Base-by-base conservation (phyloP, 2,797 vertebrate species). In the Lithobates pipiens region DNA sequence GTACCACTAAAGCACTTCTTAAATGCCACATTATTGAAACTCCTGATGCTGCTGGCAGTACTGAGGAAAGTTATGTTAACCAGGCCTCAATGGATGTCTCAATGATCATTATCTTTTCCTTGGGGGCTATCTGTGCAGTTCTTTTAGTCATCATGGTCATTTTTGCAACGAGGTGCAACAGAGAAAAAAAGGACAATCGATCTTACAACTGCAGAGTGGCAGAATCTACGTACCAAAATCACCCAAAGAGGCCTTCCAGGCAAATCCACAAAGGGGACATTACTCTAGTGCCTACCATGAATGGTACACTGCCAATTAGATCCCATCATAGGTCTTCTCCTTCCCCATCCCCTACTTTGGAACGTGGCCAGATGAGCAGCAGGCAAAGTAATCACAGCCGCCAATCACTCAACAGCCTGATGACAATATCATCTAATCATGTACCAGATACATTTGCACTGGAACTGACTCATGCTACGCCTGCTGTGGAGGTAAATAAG, bases 201-300 rank as follows among this genome's bases (percentile, higher is more conserved):
- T 98, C 97, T 71, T 99, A 99, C 91, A 99, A 99, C 92, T 99
- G 98, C 73, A 94, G 98, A 0, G 96, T 99, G 78, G 98, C 98
- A 0, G 98, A 99, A 78, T 98, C 93, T 1, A 99, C 97, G 46
- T 99, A 99, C 90, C 97, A 99, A 92, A 97, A 99, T 89, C 97
- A 99, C 77, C 98, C 98, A 0, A 99, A 99, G 88, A 96, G 98
- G 67, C 98, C 98, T 0, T 95, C 98, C 0, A 94, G 97, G 85
- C 98, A 99, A 92, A 99, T 99, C 89, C 97, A 99, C 94, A 99
- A 99, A 90, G 96, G 96, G 0, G 98, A 99, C 91, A 99, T 99
- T 78, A 99, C 97, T 0, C 89, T 99, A 89, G 97, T 99, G 63
- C 98, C 98, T 0, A 98, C 97, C 0, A 90, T 98, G 5, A 99